Evolutionary conservation across 2,113 vertebrate genomes (phyloP), one percentile per base, ranked within the genome.

Genomic region (Dunckerocampus dactyliophorus): DNA sequence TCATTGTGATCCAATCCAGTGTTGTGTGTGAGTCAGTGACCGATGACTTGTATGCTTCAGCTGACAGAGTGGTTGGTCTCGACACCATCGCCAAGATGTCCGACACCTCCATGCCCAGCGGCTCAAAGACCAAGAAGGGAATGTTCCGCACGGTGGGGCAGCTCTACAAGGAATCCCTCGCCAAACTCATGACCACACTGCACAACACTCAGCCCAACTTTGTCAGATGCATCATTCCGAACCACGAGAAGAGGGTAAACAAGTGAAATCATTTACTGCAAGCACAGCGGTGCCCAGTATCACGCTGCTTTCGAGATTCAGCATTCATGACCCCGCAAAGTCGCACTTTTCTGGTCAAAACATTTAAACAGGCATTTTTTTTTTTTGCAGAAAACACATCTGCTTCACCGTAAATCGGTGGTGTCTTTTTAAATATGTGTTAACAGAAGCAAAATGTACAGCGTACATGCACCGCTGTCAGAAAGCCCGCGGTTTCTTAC

Each of bases 121-220:
- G 89, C 63, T 98, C 97, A 63, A 99, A 98, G 82, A 95, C 97
- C 67, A 98, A 99, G 83, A 99, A 99, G 67, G 97, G 97, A 82
- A 99, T 98, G 97, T 99, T 99, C 88, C 94, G 97, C 47, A 99
- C 97, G 0, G 97, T 99, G 52, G 95, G 97, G 16, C 97, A 99
- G 71, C 93, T 99, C 53, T 99, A 99, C 64, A 99, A 99, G 78
- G 97, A 99, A 81, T 97, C 97, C 78, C 88, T 99, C 73, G 90
- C 92, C 62, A 99, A 99, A 80, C 92, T 99, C 63, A 99, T 99
- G 96, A 96, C 95, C 67, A 99, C 96, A 0, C 83, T 99, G 55
- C 92, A 94, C 82, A 99, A 98, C 51, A 99, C 97, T 12, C 97
- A 92, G n/a, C 96, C 97, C 63, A 99, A 98, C 90, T 99, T 99